These are phyloP conservation scores for Torymus tubicola DNA, from an alignment of 2,888 invertebrate genomes.

Conservation along the genomic window DNA sequence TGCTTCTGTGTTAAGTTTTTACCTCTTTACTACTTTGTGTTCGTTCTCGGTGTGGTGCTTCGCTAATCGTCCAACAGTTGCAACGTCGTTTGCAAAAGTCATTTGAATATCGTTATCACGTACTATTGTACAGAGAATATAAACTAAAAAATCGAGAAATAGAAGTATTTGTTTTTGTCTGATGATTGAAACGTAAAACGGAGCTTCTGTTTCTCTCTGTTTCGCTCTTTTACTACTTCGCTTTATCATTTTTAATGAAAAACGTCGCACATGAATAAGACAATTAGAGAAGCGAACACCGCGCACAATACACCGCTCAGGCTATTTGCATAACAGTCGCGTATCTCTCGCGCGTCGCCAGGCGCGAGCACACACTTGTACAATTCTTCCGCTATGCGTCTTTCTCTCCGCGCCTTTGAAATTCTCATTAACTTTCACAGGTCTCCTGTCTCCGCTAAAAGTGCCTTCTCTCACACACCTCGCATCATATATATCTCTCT, in stretches of 20 bases:
- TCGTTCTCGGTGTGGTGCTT: not conserved
- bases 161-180: slow-evolving; percentile 4
- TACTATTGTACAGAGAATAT: not conserved
- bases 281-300: slow-evolving; percentile 47
- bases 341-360: not conserved
- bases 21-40: not conserved
- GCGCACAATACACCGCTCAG: not conserved
- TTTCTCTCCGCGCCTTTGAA: not conserved
- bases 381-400: not conserved
- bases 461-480: slow-evolving; percentile 28
- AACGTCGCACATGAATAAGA: slow-evolving; percentile 18
- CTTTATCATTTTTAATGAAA: slow-evolving; percentile 19
- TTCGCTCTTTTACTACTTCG: not conserved
- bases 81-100: not conserved
- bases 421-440: slow-evolving; percentile 35
- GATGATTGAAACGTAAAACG: slow-evolving; percentile 12
- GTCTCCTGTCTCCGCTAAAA: slow-evolving; percentile 13
- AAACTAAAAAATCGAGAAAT: slow-evolving; percentile 20
- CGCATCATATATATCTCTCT: slow-evolving; percentile 25
- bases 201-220: not conserved
- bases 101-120: slow-evolving; percentile 1
- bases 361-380: slow-evolving; percentile 5
- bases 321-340: slow-evolving; percentile 42
- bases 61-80: slow-evolving; percentile 35
- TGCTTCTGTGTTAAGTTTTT: slow-evolving; percentile 2